Evolutionary conservation across 2,888 invertebrate species (phyloP).

Genomic region (Chironomus tentans): DNA sequence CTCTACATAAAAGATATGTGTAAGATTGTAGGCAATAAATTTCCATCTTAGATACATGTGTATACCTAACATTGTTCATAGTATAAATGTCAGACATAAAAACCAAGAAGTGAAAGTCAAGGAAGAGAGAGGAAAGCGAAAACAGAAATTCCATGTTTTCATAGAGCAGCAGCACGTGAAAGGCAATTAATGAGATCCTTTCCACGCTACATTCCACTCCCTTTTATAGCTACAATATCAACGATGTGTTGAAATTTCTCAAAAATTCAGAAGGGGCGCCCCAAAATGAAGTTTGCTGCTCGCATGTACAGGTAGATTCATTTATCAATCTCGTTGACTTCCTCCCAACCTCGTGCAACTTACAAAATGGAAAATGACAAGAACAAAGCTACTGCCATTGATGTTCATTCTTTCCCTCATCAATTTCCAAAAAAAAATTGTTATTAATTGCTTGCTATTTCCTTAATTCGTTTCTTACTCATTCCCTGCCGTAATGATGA

Average conservation of each 20-base stretch:
- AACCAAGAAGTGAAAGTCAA: conserved; percentile 4
- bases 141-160: neutral
- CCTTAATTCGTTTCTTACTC: neutral
- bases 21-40: conserved; percentile 22
- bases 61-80: neutral
- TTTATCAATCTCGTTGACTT: conserved; percentile 25
- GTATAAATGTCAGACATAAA: neutral
- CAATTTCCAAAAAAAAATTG: too few relatives aligned
- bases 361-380: conserved; percentile 21
- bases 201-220: neutral
- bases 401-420: too few relatives aligned
- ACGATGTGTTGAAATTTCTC: too few relatives aligned
- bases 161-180: conserved; percentile 1
- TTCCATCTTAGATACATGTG: conserved; percentile 1
- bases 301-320: neutral
- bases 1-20: neutral
- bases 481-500: neutral
- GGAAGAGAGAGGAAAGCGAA: neutral
- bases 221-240: too few relatives aligned
- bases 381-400: neutral
- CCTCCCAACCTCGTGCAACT: neutral
- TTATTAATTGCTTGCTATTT: conserved; percentile 21
- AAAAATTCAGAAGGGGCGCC: neutral
- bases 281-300: neutral
- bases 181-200: conserved; percentile 23